These are phyloP conservation scores for Norana najaformis DNA, from an alignment of 2,888 invertebrate species.

Conservation along the genomic window DNA sequence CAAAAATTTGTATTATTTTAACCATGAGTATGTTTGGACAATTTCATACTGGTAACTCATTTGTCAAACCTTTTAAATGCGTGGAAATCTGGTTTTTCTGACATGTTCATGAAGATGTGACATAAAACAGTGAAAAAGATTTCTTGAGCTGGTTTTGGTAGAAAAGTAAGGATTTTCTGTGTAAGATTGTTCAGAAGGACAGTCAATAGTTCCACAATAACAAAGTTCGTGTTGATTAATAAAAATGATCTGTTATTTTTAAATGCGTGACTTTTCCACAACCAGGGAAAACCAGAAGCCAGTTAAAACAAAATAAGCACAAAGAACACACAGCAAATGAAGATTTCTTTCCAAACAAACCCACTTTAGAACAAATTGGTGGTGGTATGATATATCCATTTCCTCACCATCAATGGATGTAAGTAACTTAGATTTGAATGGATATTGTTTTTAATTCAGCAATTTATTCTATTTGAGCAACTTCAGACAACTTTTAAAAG, in stretches of 20 bases:
- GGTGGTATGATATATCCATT: not conserved
- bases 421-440: not conserved
- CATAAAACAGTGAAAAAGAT: not conserved
- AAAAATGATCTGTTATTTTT: not conserved
- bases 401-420: not conserved
- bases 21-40: not conserved
- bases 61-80: not conserved
- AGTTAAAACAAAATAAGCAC: not conserved
- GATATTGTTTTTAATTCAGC: not conserved
- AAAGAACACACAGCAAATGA: not conserved
- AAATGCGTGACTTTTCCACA: not conserved
- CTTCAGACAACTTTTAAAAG: constrained; percentile 8
- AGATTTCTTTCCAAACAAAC: not conserved
- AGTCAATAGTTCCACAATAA: not conserved
- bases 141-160: not conserved
- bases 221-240: not conserved
- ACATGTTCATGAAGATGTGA: too few species aligned
- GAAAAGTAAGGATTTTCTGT: not conserved
- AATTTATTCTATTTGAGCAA: not conserved
- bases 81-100: too few species aligned
- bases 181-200: not conserved
- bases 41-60: too few species aligned
- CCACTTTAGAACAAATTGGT: not conserved
- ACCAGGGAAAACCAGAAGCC: not conserved
- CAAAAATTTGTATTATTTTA: not conserved